Conservation (phyloP, 2,113 vertebrate genomes). For the Nanorana parkeri region DNA sequence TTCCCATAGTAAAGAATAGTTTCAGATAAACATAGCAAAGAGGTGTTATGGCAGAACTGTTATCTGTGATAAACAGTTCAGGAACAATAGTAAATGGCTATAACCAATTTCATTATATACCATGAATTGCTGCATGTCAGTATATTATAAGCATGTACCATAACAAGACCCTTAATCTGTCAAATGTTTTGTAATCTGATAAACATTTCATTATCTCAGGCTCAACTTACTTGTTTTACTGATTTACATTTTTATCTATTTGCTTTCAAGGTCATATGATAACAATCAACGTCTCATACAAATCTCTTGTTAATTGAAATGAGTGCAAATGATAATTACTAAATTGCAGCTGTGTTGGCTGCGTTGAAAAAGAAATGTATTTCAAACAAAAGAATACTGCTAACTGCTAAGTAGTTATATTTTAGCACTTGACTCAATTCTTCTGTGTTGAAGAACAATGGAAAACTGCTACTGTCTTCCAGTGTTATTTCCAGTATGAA, state of each 20-base stretch:
- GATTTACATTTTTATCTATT: constrained; percentile 31
- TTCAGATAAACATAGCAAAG: no score
- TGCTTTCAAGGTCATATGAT: constrained; percentile 49
- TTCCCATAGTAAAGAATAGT: no score
- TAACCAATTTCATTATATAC: no score
- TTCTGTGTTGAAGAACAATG: background rate
- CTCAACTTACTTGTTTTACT: constrained; percentile 9
- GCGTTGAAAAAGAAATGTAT: background rate
- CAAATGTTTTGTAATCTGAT: constrained; percentile 11
- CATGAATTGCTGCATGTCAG: background rate
- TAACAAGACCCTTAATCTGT: constrained; percentile 15
- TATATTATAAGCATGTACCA: background rate
- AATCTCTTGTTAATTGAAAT: constrained; percentile 34
- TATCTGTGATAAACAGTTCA: no score
- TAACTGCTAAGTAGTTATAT: background rate
- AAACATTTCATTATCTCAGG: constrained; percentile 38
- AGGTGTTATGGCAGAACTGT: no score
- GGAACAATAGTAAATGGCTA: no score
- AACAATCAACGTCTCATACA: constrained; percentile 37
- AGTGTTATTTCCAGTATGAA: background rate
- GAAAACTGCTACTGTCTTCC: background rate
- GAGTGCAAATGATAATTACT: constrained; percentile 27
- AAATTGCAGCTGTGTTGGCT: constrained; percentile 2
- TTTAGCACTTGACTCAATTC: background rate
- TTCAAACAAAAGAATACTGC: constrained; percentile 11